A percentile compares a stretch with the other conserved stretches of the same genome.
phyloP scores from a whole-genome alignment of 2,888 invertebrate genomes.

The Cheilosia urbana region DNA sequence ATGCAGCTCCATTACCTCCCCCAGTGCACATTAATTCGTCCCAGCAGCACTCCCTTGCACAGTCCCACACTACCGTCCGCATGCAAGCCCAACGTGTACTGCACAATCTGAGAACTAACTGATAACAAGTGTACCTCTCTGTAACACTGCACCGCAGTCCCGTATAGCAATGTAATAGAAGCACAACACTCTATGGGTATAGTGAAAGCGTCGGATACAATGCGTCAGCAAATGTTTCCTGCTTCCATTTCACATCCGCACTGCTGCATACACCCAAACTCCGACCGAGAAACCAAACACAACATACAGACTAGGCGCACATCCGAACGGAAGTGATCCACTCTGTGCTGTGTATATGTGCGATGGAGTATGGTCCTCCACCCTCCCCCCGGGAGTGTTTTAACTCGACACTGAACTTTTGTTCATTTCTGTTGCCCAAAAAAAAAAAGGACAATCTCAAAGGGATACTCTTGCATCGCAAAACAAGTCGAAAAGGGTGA shows the following conservation, averaged over 20 bases:
- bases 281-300: neutral
- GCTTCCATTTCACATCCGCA: conserved; percentile 67
- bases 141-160: neutral
- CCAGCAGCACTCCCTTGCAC: neutral
- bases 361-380: conserved; percentile 12
- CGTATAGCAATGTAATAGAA: conserved; percentile 43
- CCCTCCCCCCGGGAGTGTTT: conserved; percentile 33
- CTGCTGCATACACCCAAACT: conserved; percentile 6
- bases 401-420: conserved; percentile 53
- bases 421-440: conserved; percentile 1
- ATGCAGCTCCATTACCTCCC: conserved; percentile 45
- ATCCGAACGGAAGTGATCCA: conserved; percentile 57
- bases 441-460: conserved; percentile 14
- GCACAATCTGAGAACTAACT: conserved; percentile 55
- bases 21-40: conserved; percentile 9
- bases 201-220: conserved; percentile 59
- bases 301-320: conserved; percentile 55
- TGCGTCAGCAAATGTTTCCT: conserved; percentile 74
- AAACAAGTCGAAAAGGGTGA: conserved; percentile 5
- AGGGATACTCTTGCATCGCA: conserved; percentile 13
- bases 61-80: conserved; percentile 17
- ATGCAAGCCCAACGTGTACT: conserved; percentile 15
- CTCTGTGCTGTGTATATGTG: conserved; percentile 25
- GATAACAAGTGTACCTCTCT: conserved; percentile 63
- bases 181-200: conserved; percentile 40